Conservation (phyloP, 2,113 vertebrate genomes). For the Sminthopsis crassicaudata region DNA sequence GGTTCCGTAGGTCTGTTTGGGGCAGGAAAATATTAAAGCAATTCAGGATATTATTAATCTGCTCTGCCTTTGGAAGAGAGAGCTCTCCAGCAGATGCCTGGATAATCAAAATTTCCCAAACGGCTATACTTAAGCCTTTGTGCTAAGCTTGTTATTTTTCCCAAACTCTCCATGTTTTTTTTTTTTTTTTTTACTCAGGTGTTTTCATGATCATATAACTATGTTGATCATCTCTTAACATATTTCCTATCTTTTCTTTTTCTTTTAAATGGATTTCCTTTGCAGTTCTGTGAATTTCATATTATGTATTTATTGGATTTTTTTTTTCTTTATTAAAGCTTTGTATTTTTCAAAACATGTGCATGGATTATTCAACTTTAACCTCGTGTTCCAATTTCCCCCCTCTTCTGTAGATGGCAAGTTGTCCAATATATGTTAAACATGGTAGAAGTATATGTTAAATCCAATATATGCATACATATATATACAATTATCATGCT, state of each 20-base stretch:
- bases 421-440: no score
- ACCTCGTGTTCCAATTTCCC: no score
- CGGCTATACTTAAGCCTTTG: neutral
- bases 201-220: neutral
- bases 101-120: neutral
- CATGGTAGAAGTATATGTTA: no score
- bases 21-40: neutral
- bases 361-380: no score
- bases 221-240: no score
- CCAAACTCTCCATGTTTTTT: neutral
- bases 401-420: no score
- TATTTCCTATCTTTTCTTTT: neutral
- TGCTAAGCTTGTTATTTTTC: neutral
- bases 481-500: no score
- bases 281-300: no score
- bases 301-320: no score
- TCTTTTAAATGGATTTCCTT: neutral
- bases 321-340: no score
- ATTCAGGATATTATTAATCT: neutral
- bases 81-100: neutral
- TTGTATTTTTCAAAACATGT: no score
- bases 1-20: neutral
- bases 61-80: neutral
- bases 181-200: neutral
- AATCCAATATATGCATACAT: no score